Evolutionary conservation across 1,140 invertebrate species (phyloP), one percentile per base, ranked within the genome.

Genomic region (Xylocopa sonorina): DNA sequence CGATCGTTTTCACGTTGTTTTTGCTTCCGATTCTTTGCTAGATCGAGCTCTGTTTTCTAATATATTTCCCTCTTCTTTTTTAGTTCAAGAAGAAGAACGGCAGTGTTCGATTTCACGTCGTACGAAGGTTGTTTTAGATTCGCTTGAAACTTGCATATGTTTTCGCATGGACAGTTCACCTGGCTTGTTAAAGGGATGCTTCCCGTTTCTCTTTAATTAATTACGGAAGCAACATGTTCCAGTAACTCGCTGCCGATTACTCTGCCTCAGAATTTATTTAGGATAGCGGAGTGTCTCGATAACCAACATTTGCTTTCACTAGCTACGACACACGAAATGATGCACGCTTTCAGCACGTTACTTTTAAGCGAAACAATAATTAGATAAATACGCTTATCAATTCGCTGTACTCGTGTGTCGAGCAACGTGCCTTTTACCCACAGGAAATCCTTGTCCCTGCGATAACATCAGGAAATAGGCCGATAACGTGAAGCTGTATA

Each of bases 361-460:
- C 4, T 43, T 29, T 2, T 0, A 24, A 24, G 21, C 4, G 5
- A 27, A 29, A n/a, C 43, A 9, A 18, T 18, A 53, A 38, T 16
- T 24, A 34, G 32, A 68, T 14, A 32, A 57, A 34, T n/a, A 14
- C 10, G 38, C 41, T 71, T 57, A 43, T 57, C 63, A 24, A 32
- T 12, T 14, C 5, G 21, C 12, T 1, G 21, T 18, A 14, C 10
- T 29, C 21, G n/a, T 29, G n/a, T 16, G 29, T 32, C 21, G 7
- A 38, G 18, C 21, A 38, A 32, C 41, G 38, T n/a, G 10, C 38
- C 34, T 73, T 58, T 73, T 50, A 16, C 12, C 71, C 34, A 16
- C 82, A 83, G 69, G 64, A 80, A 80, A 64, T 50, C 16, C 57
- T 48, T 50, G 53, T 53, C 67, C 24, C n/a, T 58, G 58, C 18